Conservation (phyloP, 1,140 invertebrate species). For the Drosophila ficusphila region DNA sequence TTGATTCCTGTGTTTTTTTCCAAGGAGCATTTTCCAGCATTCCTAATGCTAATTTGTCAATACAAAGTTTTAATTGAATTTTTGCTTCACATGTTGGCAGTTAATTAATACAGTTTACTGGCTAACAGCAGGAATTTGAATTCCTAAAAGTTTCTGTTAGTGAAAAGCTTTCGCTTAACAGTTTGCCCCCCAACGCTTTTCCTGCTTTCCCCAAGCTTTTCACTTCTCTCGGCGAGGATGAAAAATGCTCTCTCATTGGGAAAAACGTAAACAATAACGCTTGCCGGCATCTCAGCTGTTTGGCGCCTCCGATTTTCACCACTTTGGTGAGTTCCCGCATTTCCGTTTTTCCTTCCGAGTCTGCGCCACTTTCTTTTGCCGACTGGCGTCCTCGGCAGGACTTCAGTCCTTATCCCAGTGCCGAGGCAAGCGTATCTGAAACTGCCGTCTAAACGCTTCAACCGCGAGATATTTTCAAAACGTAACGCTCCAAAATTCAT, state of each 20-base stretch:
- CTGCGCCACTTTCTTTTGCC: conserved; percentile 55
- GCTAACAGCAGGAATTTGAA: conserved; percentile 35
- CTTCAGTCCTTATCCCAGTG: conserved; percentile 69
- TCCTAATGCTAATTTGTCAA: conserved; percentile 52
- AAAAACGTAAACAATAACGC: conserved; percentile 59
- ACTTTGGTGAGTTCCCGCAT: conserved; percentile 48
- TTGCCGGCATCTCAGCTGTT: conserved; percentile 52
- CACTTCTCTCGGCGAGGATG: background rate
- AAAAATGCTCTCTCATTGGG: background rate
- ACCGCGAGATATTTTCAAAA: conserved; percentile 21
- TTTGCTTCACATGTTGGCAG: conserved; percentile 27
- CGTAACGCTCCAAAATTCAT: conserved; percentile 7
- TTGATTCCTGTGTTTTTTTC: background rate
- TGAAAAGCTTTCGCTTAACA: conserved; percentile 33
- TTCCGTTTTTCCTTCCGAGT: conserved; percentile 27
- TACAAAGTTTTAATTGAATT: conserved; percentile 61
- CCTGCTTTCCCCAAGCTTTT: conserved; percentile 4
- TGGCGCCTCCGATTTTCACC: conserved; percentile 27
- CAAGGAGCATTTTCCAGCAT: conserved; percentile 11
- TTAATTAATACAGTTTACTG: conserved; percentile 42
- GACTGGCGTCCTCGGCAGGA: conserved; percentile 31
- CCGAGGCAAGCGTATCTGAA: conserved; percentile 64
- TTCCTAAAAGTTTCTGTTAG: conserved; percentile 9
- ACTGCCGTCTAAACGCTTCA: background rate
- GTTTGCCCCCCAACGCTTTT: background rate